Percentiles rank a stretch among this genome's conserved stretches.
phyloP scores from a whole-genome alignment of 2,113 vertebrate genomes.

The Orthonyx spaldingii region DNA sequence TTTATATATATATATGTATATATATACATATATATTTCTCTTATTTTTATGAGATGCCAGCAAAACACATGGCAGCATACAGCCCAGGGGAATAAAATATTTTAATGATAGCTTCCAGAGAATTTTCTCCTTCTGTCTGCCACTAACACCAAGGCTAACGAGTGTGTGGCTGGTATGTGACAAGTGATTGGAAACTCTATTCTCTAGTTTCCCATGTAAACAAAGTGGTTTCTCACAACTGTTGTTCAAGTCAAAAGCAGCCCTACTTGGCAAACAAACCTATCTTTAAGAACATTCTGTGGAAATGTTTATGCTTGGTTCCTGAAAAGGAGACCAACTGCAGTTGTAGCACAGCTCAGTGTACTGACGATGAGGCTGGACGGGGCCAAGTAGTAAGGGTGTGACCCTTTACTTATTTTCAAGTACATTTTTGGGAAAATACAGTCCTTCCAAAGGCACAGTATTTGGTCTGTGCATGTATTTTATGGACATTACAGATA shows the following conservation, averaged over 20 bases:
- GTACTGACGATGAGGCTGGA: background rate
- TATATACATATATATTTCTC: background rate
- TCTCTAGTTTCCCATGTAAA: background rate
- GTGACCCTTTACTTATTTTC: background rate
- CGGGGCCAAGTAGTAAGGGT: background rate
- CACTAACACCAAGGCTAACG: background rate
- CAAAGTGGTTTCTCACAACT: constrained; percentile 3
- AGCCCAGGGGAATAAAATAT: background rate
- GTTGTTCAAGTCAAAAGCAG: background rate
- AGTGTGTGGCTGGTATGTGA: background rate
- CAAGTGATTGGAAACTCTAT: constrained; percentile 13
- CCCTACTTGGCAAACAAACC: background rate
- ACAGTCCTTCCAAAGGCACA: background rate
- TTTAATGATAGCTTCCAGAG: background rate
- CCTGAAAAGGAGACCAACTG: background rate
- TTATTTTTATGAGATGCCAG: background rate
- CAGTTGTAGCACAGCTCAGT: background rate
- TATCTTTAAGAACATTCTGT: constrained; percentile 10
- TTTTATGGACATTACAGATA: background rate
- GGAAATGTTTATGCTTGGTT: background rate
- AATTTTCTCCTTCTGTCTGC: background rate
- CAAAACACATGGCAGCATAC: background rate
- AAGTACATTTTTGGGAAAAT: background rate
- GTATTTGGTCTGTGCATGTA: background rate
- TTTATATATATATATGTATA: background rate